Evolutionary conservation across 2,888 invertebrate genomes (phyloP), one percentile per base, ranked within the genome.

Genomic region (Dryocosmus kuriphilus): DNA sequence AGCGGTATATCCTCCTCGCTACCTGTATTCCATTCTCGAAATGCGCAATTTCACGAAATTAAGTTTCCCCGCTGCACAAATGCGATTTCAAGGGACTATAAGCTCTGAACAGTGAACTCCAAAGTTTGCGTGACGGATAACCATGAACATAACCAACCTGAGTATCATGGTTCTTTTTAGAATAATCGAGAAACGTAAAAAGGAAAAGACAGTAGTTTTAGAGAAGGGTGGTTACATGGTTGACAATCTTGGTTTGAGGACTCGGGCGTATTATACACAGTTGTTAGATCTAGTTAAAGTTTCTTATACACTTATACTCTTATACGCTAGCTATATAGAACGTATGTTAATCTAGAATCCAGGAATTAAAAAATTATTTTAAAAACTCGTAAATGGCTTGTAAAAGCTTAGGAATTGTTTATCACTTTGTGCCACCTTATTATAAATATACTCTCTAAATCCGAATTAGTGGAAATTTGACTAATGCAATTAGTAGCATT

Each of bases 11-110:
- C 62, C 80, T 79, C 77, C 75, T 76, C 81, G 78, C 63, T 76
- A 38, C 41, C 79, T 80, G 41, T 63, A 79, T 46, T 67, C 41
- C 61, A 22, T n/a, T 22, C 51, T 30, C 62, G 76, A 76, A 77
- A 79, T 71, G 79, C 78, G 85, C 87, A 88, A 90, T 89, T 90
- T 89, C 89, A 84, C 86, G 87, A 88, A 89, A 90, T 90, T 90
- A 89, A 88, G 86, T 88, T 87, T 83, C 83, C 80, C 81, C 27
- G 46, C 19, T 46, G 46, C 67, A 67, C 46, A 38, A 65, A 38
- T 38, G 35, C 63, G 22, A 65, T 32, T 62, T 32, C 8, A 62
- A 62, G 62, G 32, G 30, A 30, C 32, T 65, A 38, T 65, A 35
- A 35, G 38, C 32, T n/a, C n/a, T n/a, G n/a, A n/a, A n/a, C n/a